Percentiles rank a stretch among this genome's conserved stretches.
phyloP scores from a whole-genome alignment of 2,888 invertebrate species.

The Candidula unifasciata region DNA sequence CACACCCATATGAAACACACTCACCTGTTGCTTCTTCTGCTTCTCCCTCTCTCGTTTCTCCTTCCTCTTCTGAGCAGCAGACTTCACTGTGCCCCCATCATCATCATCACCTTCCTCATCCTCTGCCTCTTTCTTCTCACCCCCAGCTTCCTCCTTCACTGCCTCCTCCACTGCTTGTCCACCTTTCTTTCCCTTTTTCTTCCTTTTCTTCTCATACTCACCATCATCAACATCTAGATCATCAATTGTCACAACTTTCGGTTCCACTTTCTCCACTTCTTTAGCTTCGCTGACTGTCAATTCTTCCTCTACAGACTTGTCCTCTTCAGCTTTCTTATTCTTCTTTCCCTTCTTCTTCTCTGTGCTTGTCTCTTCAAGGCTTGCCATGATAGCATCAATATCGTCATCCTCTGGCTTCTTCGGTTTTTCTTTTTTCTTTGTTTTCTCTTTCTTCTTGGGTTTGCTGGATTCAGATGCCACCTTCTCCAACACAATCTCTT shows the following conservation, averaged over 20 bases:
- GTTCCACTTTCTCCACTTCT: conserved; percentile 51
- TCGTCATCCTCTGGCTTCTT: conserved; percentile 72
- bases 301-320: conserved; percentile 21
- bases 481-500: conserved; percentile 52
- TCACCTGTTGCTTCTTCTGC: conserved; percentile 64
- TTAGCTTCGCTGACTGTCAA: conserved; percentile 40
- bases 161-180: conserved; percentile 37
- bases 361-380: conserved; percentile 65
- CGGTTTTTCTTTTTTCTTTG: conserved; percentile 68
- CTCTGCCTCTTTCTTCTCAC: conserved; percentile 48
- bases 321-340: conserved; percentile 48
- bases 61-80: conserved; percentile 74
- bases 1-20: no score
- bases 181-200: conserved; percentile 60
- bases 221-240: conserved; percentile 57
- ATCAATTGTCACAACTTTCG: conserved; percentile 55
- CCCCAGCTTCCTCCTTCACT: conserved; percentile 54
- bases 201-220: conserved; percentile 62
- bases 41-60: conserved; percentile 80
- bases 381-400: conserved; percentile 75
- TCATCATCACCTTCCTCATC: conserved; percentile 82
- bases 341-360: conserved; percentile 54
- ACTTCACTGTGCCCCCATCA: conserved; percentile 82
- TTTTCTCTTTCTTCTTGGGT: conserved; percentile 62
- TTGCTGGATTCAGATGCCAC: conserved; percentile 55